These are phyloP conservation scores for Hyposoter dolosus DNA, from an alignment of 2,888 invertebrate species.

Conservation along the genomic window DNA sequence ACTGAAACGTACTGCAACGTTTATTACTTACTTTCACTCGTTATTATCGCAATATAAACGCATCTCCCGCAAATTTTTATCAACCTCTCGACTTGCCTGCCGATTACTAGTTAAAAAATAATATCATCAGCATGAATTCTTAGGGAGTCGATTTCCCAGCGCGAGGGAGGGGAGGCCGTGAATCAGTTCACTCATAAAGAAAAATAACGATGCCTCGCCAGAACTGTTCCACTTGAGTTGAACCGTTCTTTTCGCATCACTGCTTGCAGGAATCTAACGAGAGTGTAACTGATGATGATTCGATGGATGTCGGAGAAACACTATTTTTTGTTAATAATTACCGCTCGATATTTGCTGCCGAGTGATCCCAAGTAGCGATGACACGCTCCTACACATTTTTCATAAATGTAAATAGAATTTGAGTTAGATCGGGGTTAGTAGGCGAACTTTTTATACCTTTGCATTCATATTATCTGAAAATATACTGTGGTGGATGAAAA, in stretches of 20 bases:
- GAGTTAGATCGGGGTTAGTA: too few relatives aligned
- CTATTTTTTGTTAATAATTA: not conserved
- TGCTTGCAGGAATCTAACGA: not conserved
- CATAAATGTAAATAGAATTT: slow-evolving; percentile 16
- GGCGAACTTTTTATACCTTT: too few relatives aligned
- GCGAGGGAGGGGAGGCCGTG: not conserved
- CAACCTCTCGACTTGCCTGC: too few relatives aligned
- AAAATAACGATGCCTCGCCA: not conserved
- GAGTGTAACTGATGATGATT: not conserved
- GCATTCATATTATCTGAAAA: too few relatives aligned
- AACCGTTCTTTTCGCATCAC: not conserved
- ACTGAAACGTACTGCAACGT: not conserved
- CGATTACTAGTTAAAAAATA: not conserved
- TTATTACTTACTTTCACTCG: not conserved
- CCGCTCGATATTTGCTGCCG: not conserved
- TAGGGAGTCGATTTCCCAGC: not conserved
- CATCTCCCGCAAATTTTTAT: too few relatives aligned
- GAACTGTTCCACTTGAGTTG: not conserved
- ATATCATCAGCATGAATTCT: not conserved
- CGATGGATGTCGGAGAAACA: not conserved
- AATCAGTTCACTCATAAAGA: not conserved
- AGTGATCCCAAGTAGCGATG: not conserved
- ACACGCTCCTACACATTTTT: slow-evolving; percentile 19
- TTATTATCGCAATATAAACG: not conserved
- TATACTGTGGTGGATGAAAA: too few relatives aligned